A percentile compares a stretch with the other conserved stretches of the same genome.
Evolutionary conservation across 1,140 invertebrate genomes (phyloP).

Genomic region (Parapsyche elsis): DNA sequence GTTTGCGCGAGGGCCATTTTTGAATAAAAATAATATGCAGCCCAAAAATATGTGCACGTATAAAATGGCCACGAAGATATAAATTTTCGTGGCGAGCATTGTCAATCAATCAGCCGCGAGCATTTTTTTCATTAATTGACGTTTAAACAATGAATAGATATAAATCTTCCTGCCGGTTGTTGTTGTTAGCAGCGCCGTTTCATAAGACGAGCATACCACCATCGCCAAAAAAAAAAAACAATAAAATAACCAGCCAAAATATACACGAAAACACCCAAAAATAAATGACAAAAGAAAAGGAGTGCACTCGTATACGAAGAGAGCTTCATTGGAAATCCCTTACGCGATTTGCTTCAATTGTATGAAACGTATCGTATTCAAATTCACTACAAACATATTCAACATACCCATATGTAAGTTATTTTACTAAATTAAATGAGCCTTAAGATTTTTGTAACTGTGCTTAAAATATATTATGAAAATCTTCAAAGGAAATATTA

Average conservation of each 20-base stretch:
- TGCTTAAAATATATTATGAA: no score
- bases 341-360: no score
- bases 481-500: background rate
- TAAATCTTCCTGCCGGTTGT: constrained; percentile 52
- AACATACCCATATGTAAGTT: no score
- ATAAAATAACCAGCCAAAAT: constrained; percentile 6
- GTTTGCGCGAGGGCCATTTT: constrained; percentile 27
- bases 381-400: no score
- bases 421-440: no score
- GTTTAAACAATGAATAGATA: constrained; percentile 57
- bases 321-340: no score
- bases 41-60: constrained; percentile 52
- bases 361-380: no score
- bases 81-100: constrained; percentile 53
- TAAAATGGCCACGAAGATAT: constrained; percentile 45
- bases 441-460: no score
- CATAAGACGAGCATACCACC: background rate
- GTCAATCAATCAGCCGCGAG: constrained; percentile 55
- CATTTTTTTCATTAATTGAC: constrained; percentile 57
- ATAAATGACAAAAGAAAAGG: background rate
- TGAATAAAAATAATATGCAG: constrained; percentile 56
- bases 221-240: background rate
- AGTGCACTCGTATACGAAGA: background rate
- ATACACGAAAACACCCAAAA: background rate
- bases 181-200: constrained; percentile 34